A percentile compares a stretch with the other conserved stretches of the same genome.
Evolutionary conservation across 2,888 invertebrate species (phyloP).

Genomic region (Apotomis capreana): DNA sequence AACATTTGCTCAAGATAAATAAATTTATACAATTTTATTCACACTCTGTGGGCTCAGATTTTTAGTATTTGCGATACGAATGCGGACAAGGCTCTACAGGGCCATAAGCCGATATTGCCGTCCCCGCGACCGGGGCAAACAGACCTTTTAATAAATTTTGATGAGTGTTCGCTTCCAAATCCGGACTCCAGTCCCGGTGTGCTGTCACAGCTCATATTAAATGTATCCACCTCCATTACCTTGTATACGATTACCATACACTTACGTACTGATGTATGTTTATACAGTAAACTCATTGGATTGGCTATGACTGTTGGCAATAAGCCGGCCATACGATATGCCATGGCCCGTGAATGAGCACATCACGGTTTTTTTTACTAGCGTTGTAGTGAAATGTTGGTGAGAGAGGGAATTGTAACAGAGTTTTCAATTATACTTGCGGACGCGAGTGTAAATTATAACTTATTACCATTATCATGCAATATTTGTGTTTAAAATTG

Average conservation of each 20-base stretch:
- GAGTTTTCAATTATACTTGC: too few relatives aligned
- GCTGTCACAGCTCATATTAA: constrained; percentile 69
- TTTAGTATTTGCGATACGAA: constrained; percentile 11
- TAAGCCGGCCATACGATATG: too few relatives aligned
- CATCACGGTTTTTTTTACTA: too few relatives aligned
- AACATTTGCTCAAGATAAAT: neutral
- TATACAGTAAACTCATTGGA: neutral
- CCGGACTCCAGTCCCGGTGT: constrained; percentile 49
- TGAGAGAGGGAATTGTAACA: too few relatives aligned
- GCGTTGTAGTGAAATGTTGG: too few relatives aligned
- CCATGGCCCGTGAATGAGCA: too few relatives aligned
- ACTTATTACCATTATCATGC: too few relatives aligned
- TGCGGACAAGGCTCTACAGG: constrained; percentile 10
- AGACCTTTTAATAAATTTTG: constrained; percentile 58
- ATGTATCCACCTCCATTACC: constrained; percentile 59
- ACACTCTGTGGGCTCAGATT: neutral
- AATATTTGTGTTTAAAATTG: too few relatives aligned
- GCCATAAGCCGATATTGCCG: constrained; percentile 44
- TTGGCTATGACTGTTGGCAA: too few relatives aligned
- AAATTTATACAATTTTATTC: neutral
- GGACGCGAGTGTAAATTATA: too few relatives aligned
- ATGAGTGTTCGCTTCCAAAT: constrained; percentile 59
- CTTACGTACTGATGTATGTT: constrained; percentile 3
- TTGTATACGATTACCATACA: constrained; percentile 55
- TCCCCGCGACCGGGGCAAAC: constrained; percentile 45